phyloP scores from a whole-genome alignment of 2,888 invertebrate species.

The Cenopis cana region DNA sequence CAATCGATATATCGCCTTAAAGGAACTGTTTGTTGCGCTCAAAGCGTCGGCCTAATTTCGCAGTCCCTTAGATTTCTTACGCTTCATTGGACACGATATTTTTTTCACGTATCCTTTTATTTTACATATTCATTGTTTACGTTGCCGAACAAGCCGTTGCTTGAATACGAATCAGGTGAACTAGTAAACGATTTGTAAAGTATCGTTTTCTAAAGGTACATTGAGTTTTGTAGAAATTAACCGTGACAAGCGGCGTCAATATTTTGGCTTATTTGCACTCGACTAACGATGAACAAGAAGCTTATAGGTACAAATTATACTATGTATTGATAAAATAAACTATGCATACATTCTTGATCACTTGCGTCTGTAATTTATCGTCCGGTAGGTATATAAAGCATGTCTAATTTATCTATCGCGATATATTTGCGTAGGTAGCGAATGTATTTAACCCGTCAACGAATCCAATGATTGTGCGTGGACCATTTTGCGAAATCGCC shows the following conservation, averaged over 20 bases:
- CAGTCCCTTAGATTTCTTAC: slow-evolving; percentile 45
- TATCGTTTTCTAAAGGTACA: slow-evolving; percentile 9
- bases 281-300: not conserved
- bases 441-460: slow-evolving; percentile 44
- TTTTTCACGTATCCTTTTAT: slow-evolving; percentile 41
- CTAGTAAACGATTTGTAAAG: slow-evolving; percentile 30
- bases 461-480: slow-evolving; percentile 45
- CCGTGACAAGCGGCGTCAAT: not conserved
- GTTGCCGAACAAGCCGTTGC: slow-evolving; percentile 25
- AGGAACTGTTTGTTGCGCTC: slow-evolving; percentile 34
- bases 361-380: too few species aligned
- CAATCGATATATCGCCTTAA: too few species aligned
- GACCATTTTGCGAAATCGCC: slow-evolving; percentile 39
- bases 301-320: not conserved
- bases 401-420: slow-evolving; percentile 6
- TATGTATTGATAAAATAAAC: too few species aligned
- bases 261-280: not conserved
- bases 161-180: slow-evolving; percentile 35
- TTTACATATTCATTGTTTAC: slow-evolving; percentile 33
- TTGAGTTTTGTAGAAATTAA: slow-evolving; percentile 3
- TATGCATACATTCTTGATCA: too few species aligned
- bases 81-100: slow-evolving; percentile 46
- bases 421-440: slow-evolving; percentile 18
- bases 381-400: not conserved
- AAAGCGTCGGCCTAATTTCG: slow-evolving; percentile 43